phyloP scores from a whole-genome alignment of 2,888 invertebrate species.

The Ctenicera cuprea region DNA sequence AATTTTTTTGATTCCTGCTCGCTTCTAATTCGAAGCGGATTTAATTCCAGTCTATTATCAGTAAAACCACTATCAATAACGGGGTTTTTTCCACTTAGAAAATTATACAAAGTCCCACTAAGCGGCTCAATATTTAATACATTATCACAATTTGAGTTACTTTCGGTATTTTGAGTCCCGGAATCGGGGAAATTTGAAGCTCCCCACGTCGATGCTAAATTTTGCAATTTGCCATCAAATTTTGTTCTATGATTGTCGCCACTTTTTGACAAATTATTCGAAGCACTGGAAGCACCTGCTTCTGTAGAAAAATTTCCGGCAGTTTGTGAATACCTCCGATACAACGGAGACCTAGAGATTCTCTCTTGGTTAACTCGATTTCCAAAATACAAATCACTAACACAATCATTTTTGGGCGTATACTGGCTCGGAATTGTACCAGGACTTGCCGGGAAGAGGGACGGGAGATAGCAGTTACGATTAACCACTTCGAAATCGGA shows the following conservation, averaged over 20 bases:
- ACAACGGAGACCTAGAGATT: constrained; percentile 63
- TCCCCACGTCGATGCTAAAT: constrained; percentile 37
- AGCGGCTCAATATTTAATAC: constrained; percentile 47
- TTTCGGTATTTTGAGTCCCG: constrained; percentile 28
- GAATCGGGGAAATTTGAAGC: constrained; percentile 21
- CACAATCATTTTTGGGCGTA: constrained; percentile 63
- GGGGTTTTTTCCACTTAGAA: constrained; percentile 39
- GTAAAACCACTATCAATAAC: constrained; percentile 22
- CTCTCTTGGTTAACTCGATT: constrained; percentile 58
- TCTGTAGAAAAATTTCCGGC: constrained; percentile 35
- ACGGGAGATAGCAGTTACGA: constrained; percentile 63
- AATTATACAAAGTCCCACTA: constrained; percentile 44
- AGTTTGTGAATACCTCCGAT: constrained; percentile 59
- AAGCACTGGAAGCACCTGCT: constrained; percentile 16
- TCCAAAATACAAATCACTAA: constrained; percentile 66
- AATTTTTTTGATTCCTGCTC: constrained; percentile 43
- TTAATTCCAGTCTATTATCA: constrained; percentile 41
- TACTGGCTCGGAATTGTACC: constrained; percentile 66
- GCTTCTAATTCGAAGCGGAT: constrained; percentile 42
- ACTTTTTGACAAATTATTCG: constrained; percentile 30
- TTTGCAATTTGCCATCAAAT: constrained; percentile 27
- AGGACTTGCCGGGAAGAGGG: constrained; percentile 64
- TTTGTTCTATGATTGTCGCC: constrained; percentile 38
- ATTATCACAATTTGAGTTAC: constrained; percentile 48
- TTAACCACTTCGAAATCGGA: constrained; percentile 63